These are phyloP conservation scores for Temnothorax longispinosus DNA, from an alignment of 1,140 invertebrate genomes.

Conservation along the genomic window DNA sequence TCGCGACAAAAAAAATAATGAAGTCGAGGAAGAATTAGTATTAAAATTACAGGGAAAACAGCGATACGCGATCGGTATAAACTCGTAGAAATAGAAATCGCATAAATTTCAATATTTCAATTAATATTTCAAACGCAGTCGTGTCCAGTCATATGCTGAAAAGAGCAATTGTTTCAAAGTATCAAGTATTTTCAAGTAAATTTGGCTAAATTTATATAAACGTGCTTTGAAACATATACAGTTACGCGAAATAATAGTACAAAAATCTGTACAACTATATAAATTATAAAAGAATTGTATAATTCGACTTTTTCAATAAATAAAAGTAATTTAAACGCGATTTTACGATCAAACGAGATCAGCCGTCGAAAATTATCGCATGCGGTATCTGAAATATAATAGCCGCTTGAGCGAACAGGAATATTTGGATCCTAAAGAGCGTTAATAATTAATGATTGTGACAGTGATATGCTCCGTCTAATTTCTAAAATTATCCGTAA, in stretches of 20 bases:
- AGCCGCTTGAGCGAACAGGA: neutral
- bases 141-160: neutral
- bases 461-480: conserved; percentile 53
- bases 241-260: neutral
- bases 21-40: neutral
- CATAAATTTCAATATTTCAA: conserved; percentile 6
- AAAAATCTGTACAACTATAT: neutral
- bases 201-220: conserved; percentile 6
- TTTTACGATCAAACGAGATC: conserved; percentile 1
- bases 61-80: neutral
- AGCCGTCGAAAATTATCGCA: neutral
- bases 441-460: conserved; percentile 46
- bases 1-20: neutral
- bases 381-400: conserved; percentile 22
- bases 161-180: neutral
- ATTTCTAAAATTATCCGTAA: conserved; percentile 35
- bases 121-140: neutral
- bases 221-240: neutral
- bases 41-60: conserved; percentile 24
- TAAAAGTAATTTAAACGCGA: neutral
- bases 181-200: neutral
- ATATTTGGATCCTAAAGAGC: neutral
- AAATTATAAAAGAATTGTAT: neutral
- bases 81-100: neutral
- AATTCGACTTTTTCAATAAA: neutral